Evolutionary conservation across 2,113 vertebrate genomes (phyloP).

Genomic region (Phylloscopus trochiloides): DNA sequence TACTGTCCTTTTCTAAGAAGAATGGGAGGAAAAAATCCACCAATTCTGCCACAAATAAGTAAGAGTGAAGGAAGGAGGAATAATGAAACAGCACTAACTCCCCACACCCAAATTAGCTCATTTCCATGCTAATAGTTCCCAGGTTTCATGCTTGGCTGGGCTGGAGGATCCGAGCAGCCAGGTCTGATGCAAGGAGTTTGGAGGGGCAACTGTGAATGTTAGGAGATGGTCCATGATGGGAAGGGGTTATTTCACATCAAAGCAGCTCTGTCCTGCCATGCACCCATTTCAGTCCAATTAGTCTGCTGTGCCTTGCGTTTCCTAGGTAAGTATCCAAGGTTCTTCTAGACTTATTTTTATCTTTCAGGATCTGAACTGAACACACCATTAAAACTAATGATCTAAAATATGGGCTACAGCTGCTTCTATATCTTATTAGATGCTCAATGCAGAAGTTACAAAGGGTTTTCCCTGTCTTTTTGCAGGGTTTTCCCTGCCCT

Average conservation of each 20-base stretch:
- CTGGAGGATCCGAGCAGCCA: background rate
- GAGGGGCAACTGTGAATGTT: accelerated
- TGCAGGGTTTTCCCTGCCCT: background rate
- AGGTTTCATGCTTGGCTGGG: background rate
- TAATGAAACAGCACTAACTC: background rate
- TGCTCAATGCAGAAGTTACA: background rate
- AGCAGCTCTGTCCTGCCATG: background rate
- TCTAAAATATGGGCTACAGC: background rate
- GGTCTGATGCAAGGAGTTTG: background rate
- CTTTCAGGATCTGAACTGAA: background rate
- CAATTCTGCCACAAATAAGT: background rate
- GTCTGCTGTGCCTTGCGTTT: background rate
- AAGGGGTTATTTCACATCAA: background rate
- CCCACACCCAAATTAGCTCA: background rate
- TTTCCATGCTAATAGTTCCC: background rate
- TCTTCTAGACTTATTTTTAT: background rate
- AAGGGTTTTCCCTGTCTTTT: background rate
- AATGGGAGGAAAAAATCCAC: background rate
- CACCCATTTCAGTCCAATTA: background rate
- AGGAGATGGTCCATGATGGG: background rate
- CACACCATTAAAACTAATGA: background rate
- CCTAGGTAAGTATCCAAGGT: background rate
- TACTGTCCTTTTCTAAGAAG: background rate
- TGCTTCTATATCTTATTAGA: background rate
- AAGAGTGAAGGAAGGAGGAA: background rate